Conservation (phyloP, 2,888 invertebrate genomes). For the Amaurobius ferox region DNA sequence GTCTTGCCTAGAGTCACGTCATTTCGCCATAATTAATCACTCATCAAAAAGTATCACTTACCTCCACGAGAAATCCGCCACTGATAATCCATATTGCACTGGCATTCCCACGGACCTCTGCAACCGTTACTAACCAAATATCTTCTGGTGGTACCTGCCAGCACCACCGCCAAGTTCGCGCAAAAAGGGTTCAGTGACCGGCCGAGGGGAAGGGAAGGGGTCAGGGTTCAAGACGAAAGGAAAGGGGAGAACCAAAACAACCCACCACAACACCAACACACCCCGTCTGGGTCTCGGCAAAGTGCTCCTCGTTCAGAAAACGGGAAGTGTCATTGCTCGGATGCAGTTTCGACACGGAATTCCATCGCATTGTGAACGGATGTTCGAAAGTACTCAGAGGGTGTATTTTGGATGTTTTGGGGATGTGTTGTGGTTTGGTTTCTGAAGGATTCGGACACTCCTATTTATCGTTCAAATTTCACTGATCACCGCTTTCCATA, state of each 20-base stretch:
- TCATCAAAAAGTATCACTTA: too few species aligned
- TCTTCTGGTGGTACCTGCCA: conserved; percentile 45
- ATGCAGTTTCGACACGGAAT: conserved; percentile 63
- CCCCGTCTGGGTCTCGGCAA: conserved; percentile 58
- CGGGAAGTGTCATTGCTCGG: conserved; percentile 55
- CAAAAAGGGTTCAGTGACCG: conserved; percentile 54
- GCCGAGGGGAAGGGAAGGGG: conserved; percentile 35
- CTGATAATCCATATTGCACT: neutral
- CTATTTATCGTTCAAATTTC: neutral
- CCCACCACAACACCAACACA: conserved; percentile 30
- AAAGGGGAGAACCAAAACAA: conserved; percentile 47
- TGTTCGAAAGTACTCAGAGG: neutral
- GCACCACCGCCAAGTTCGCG: neutral
- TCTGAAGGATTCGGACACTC: too few species aligned
- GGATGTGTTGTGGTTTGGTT: too few species aligned
- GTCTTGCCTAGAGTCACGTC: too few species aligned
- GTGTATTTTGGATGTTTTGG: conserved; percentile 30
- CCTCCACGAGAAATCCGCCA: neutral
- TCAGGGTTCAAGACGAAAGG: conserved; percentile 37
- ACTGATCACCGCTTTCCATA: neutral
- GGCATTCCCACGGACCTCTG: conserved; percentile 8
- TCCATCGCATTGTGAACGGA: conserved; percentile 32
- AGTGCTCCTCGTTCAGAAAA: conserved; percentile 26
- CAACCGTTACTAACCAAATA: neutral
- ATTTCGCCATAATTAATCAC: too few species aligned